A percentile compares a stretch with the other conserved stretches of the same genome.
Conservation (phyloP, 2,113 vertebrate genomes). For the Pavo muticus region DNA sequence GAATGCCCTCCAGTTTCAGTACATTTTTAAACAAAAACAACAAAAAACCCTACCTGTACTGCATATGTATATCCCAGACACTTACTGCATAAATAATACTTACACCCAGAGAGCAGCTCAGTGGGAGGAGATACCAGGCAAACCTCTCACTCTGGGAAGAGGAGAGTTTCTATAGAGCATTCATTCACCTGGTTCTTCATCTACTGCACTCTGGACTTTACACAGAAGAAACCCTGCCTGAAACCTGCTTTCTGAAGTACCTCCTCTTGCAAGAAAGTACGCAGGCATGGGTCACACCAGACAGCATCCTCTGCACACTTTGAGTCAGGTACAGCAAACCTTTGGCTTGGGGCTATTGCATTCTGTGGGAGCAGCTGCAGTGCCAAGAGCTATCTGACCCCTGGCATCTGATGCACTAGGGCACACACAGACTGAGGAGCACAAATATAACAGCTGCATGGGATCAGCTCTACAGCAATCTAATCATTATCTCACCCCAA, state of each 20-base stretch:
- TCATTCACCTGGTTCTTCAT: not conserved
- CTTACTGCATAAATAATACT: not conserved
- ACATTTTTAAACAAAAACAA: not conserved
- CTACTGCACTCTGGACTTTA: not conserved
- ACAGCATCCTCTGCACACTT: not conserved
- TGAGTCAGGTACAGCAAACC: not conserved
- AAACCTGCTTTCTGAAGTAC: not conserved
- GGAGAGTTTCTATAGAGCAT: not conserved
- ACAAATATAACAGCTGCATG: not conserved
- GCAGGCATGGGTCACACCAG: not conserved
- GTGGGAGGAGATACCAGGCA: not conserved
- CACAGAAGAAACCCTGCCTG: not conserved
- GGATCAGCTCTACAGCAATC: not conserved
- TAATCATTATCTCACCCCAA: not conserved
- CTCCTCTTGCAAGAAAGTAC: not conserved
- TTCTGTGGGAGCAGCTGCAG: not conserved
- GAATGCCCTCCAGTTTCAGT: not conserved
- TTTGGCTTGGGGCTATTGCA: not conserved
- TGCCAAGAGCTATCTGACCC: not conserved
- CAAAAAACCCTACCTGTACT: not conserved
- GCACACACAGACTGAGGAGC: not conserved
- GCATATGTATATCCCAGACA: not conserved
- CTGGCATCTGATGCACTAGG: not conserved
- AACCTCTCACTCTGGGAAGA: not conserved
- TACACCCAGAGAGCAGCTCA: not conserved